Evolutionary conservation across 2,113 vertebrate species (phyloP).

Genomic region (Saimiri boliviensis): DNA sequence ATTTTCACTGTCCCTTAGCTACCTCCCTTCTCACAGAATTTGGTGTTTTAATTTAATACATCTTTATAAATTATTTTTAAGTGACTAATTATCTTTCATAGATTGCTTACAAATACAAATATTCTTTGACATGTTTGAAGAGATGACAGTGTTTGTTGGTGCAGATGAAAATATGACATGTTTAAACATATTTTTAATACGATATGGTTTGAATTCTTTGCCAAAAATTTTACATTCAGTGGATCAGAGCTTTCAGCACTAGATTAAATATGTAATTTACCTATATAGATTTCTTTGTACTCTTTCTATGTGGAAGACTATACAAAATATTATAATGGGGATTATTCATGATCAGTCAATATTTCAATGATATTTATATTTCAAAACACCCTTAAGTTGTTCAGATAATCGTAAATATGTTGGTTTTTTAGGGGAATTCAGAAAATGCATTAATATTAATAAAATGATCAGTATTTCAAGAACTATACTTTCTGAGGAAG

Average conservation of each 20-base stretch:
- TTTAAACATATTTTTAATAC: not conserved
- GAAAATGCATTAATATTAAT: not conserved
- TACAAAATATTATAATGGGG: not conserved
- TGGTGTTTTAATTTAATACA: not conserved
- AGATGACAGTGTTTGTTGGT: not conserved
- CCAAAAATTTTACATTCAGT: not conserved
- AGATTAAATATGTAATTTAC: not conserved
- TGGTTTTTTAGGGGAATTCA: not conserved
- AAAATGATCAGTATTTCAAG: not conserved
- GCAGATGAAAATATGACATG: not conserved
- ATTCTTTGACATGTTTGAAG: not conserved
- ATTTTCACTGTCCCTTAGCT: not conserved
- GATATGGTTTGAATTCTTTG: not conserved
- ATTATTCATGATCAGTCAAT: not conserved
- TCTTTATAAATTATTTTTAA: not conserved
- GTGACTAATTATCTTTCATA: not conserved
- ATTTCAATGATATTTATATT: not conserved
- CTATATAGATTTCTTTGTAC: not conserved
- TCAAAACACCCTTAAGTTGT: not conserved
- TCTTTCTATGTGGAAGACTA: not conserved
- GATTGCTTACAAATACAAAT: not conserved
- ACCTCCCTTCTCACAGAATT: rapidly evolving
- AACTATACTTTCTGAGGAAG: not conserved
- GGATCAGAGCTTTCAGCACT: not conserved
- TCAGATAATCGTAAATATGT: not conserved